Percentiles rank a stretch among this genome's conserved stretches.
phyloP scores from a whole-genome alignment of 2,797 vertebrate genomes.

The Acrossocheilus wenchowensis region DNA sequence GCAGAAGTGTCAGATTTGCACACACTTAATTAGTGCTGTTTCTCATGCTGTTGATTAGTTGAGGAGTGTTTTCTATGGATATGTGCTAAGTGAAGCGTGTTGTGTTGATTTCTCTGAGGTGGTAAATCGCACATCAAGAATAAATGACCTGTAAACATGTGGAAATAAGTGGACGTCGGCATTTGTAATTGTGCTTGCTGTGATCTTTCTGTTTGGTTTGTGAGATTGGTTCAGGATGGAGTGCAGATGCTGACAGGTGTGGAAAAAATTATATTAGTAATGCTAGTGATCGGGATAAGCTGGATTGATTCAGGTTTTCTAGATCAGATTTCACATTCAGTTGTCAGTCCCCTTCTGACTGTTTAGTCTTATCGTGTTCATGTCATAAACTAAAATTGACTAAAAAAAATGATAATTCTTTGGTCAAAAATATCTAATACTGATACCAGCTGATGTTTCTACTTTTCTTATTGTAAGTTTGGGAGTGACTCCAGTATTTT shows the following conservation, averaged over 20 bases:
- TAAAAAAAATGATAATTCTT: background rate
- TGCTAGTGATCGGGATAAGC: background rate
- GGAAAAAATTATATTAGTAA: background rate
- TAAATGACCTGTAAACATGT: conserved; percentile 49
- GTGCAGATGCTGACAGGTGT: background rate
- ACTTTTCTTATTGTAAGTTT: background rate
- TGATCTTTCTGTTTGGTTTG: conserved; percentile 14
- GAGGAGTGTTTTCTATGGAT: conserved; percentile 1
- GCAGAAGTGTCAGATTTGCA: background rate
- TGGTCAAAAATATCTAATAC: background rate
- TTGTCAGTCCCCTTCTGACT: background rate
- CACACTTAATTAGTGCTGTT: conserved; percentile 42
- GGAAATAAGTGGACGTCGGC: conserved; percentile 57
- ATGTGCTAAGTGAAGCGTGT: conserved; percentile 12
- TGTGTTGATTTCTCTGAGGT: conserved; percentile 35
- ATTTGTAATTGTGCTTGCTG: conserved; percentile 47
- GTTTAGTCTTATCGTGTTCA: background rate
- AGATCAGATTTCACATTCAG: background rate
- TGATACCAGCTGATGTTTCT: background rate
- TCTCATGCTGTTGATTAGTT: conserved; percentile 42
- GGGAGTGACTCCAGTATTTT: background rate
- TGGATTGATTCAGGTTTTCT: background rate
- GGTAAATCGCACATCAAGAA: conserved; percentile 49
- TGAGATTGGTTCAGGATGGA: conserved; percentile 28
- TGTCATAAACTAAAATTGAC: background rate